phyloP scores from a whole-genome alignment of 2,797 vertebrate species.

The Acipenser ruthenus region DNA sequence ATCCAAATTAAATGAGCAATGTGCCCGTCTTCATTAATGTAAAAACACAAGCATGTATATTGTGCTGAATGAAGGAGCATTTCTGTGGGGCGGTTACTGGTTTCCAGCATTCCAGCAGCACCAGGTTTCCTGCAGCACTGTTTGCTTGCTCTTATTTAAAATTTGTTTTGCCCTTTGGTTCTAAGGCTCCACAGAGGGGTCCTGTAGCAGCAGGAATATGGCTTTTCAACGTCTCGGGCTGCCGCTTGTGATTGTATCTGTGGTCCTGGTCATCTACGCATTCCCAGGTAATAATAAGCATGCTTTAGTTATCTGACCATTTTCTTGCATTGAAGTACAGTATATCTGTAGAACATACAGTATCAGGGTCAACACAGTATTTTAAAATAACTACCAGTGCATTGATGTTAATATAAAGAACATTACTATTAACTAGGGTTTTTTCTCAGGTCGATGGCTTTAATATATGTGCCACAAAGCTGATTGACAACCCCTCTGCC shows the following conservation, averaged over 20 bases:
- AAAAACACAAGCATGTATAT: no score
- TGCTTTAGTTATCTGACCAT: no score
- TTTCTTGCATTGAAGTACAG: no score
- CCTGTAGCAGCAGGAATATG: constrained; percentile 19
- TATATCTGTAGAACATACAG: no score
- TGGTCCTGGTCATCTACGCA: constrained; percentile 18
- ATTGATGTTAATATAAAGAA: no score
- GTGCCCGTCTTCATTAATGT: neutral
- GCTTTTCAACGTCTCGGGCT: constrained; percentile 19
- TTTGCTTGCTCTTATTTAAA: constrained; percentile 18
- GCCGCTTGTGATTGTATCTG: constrained; percentile 21
- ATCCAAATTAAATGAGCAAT: neutral
- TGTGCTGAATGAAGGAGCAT: neutral
- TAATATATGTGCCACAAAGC: no score
- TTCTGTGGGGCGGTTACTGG: neutral
- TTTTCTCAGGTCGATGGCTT: no score
- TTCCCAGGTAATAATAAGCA: constrained; percentile 27
- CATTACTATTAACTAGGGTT: no score
- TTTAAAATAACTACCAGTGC: no score
- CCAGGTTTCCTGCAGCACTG: constrained; percentile 30
- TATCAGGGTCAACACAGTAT: no score
- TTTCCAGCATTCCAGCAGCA: constrained; percentile 19
- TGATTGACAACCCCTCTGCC: no score
- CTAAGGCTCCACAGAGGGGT: neutral
- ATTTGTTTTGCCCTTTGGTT: constrained; percentile 1